Conservation (phyloP, 2,113 vertebrate genomes). For the Oryzias celebensis region DNA sequence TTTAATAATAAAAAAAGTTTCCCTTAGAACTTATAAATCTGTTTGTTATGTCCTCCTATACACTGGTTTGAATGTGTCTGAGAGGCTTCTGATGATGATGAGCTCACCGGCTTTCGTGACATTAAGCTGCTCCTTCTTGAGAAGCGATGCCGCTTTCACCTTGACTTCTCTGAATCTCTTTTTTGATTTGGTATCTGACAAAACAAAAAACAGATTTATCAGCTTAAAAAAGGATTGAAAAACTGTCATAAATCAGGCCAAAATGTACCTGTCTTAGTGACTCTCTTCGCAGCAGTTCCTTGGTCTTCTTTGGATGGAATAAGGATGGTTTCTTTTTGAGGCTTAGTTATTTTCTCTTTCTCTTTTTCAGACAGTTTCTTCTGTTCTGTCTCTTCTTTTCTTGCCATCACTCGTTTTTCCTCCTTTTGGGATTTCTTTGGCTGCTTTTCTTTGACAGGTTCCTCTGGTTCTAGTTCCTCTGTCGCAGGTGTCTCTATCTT, state of each 20-base stretch:
- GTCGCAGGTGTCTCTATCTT: neutral
- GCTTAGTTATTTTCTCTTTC: neutral
- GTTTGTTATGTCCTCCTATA: neutral
- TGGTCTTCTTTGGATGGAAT: constrained; percentile 26
- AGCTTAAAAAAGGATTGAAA: neutral
- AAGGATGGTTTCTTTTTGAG: constrained; percentile 15
- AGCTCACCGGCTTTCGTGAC: constrained; percentile 57
- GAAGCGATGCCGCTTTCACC: constrained; percentile 20
- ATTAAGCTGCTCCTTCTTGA: constrained; percentile 62
- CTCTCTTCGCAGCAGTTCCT: constrained; percentile 19
- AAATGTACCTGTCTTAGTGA: constrained; percentile 27
- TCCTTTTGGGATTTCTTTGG: constrained; percentile 8
- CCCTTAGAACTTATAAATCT: neutral
- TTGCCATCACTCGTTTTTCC: neutral
- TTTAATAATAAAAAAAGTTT: neutral
- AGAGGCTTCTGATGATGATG: neutral
- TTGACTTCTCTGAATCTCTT: constrained; percentile 27
- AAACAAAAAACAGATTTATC: neutral
- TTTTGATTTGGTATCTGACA: constrained; percentile 27
- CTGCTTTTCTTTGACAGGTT: constrained; percentile 3
- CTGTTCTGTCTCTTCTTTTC: constrained; percentile 1
- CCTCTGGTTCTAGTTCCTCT: neutral
- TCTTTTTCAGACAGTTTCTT: constrained; percentile 10
- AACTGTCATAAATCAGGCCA: neutral
- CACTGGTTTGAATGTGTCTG: neutral